These are phyloP conservation scores for Megalops atlanticus DNA, from an alignment of 2,113 vertebrate genomes.

Conservation along the genomic window DNA sequence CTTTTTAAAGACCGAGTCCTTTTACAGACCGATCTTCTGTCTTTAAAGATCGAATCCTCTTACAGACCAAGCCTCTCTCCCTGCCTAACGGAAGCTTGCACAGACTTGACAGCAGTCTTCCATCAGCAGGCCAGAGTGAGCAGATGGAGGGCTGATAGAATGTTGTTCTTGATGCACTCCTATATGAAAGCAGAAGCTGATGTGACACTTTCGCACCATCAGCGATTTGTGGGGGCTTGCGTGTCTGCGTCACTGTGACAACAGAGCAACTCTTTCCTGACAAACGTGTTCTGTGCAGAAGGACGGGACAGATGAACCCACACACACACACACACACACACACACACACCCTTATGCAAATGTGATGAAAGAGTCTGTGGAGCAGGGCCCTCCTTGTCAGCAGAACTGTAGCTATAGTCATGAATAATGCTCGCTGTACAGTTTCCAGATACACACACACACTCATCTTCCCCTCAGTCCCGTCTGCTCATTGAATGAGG, in stretches of 20 bases:
- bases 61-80: background rate
- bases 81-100: too few species aligned
- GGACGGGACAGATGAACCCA: background rate
- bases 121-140: background rate
- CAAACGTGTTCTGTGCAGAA: background rate
- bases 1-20: too few species aligned
- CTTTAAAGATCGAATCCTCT: too few species aligned
- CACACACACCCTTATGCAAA: background rate
- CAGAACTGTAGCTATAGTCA: too few species aligned
- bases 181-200: background rate
- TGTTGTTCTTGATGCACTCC: background rate
- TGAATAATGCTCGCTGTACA: too few species aligned
- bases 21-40: too few species aligned
- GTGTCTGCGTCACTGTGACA: background rate
- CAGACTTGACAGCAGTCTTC: background rate
- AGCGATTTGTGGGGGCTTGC: background rate
- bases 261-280: background rate
- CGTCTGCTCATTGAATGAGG: too few species aligned
- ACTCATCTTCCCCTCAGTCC: too few species aligned
- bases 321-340: background rate
- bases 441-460: too few species aligned
- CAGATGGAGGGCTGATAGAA: background rate
- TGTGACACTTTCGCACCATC: background rate
- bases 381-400: too few species aligned
- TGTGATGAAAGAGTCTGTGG: too few species aligned